These are phyloP conservation scores for Hassar affinis DNA, from an alignment of 2,113 vertebrate genomes.

Conservation along the genomic window DNA sequence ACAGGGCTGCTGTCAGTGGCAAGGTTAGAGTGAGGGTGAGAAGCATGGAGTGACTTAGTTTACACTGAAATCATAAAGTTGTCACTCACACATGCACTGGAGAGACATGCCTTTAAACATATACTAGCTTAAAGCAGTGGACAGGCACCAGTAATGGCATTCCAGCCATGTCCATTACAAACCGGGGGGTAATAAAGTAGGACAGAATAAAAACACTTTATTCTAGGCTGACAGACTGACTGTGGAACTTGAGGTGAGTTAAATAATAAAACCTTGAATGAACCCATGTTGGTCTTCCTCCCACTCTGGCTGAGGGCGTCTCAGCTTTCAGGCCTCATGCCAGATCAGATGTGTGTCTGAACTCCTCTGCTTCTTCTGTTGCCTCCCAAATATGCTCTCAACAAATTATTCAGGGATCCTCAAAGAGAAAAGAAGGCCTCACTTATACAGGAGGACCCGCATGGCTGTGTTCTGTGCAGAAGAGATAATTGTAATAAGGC, in stretches of 20 bases:
- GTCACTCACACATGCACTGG: constrained; percentile 44
- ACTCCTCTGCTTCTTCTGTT: constrained; percentile 54
- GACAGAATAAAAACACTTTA: constrained; percentile 31
- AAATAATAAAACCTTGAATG: constrained; percentile 52
- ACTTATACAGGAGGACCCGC: constrained; percentile 58
- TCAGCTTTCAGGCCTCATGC: constrained; percentile 55
- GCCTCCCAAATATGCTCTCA: constrained; percentile 62
- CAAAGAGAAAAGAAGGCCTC: constrained; percentile 29
- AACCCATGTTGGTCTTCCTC: constrained; percentile 53
- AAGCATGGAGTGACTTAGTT: constrained; percentile 46
- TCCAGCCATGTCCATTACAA: constrained; percentile 51
- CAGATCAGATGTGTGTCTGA: constrained; percentile 65
- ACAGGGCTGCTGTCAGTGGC: constrained; percentile 34
- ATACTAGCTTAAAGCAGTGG: constrained; percentile 36
- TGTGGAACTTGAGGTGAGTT: constrained; percentile 26
- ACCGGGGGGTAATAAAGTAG: constrained; percentile 44
- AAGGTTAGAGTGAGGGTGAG: constrained; percentile 57
- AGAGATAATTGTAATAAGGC: constrained; percentile 59
- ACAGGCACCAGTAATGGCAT: constrained; percentile 38
- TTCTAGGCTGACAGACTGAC: constrained; percentile 47
- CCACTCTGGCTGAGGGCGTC: constrained; percentile 54
- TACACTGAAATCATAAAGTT: constrained; percentile 50
- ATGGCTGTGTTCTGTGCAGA: constrained; percentile 64
- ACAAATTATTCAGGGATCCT: constrained; percentile 62
- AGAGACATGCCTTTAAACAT: constrained; percentile 37